Base-by-base conservation (phyloP, 2,888 invertebrate genomes). In the Calameuta idolon region DNA sequence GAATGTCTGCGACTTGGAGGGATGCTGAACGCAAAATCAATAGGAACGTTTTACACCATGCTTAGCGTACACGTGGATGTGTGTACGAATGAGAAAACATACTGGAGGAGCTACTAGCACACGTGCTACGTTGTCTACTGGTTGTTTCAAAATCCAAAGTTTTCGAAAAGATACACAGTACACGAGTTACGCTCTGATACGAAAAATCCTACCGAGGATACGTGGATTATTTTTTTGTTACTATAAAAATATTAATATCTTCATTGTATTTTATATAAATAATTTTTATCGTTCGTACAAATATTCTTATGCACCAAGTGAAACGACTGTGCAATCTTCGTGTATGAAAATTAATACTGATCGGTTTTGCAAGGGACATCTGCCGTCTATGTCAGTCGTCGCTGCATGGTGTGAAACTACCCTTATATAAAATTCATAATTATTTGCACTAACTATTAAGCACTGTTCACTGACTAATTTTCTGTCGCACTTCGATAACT, bases 21-120 rank as follows among this genome's bases (percentile, higher is more conserved):
- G 89, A 89, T 88, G 89, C 87, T 89, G 89, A 83, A 79, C 84
- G 83, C 84, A 88, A 89, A 89, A 89, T 89, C 89, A 89, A 89
- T 89, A 89, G 84, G 83, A 83, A 86, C 76, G 76, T 75, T 71
- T 69, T 73, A 35, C 84, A 69, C 74, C 79, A 77, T 80, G 77
- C 79, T 79, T 78, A 35, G 75, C 80, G 82, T 74, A 69, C 83
- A 84, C 84, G 81, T 83, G 83, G 81, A 80, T 75, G 30, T 15
- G 15, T 69, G n/a, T 74, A 71, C 71, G 9, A 11, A 11, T 0
- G 23, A 4, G 11, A 34, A 11, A 11, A 15, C 12, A 31, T 0
- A 34, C 9, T 71, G 9, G 3, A 30, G 12, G 3, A 30, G 3
- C 71, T 34, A 71, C 71, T 71, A 11, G 9, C 31, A 71, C 71